Percentiles rank a stretch among this genome's conserved stretches.
Conservation (phyloP, 2,797 vertebrate genomes). For the Menidia menidia region DNA sequence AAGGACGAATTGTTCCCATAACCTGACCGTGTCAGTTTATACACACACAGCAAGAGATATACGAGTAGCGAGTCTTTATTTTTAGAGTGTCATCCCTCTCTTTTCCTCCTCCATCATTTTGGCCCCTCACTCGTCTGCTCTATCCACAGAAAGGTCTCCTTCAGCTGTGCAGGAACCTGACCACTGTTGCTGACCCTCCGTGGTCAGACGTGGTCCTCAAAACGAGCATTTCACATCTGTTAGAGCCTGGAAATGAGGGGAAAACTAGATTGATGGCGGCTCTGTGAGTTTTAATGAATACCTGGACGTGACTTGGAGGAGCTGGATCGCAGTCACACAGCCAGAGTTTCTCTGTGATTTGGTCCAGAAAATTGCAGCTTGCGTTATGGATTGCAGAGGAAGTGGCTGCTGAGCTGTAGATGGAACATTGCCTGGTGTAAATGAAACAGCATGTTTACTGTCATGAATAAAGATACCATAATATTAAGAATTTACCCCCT, state of each 20-base stretch:
- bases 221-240: constrained; percentile 37
- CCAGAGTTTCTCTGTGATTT: constrained; percentile 39
- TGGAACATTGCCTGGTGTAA: constrained; percentile 35
- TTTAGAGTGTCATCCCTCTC: not conserved
- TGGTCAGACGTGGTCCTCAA: constrained; percentile 14
- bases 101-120: constrained; percentile 1
- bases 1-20: not conserved
- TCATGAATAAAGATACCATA: constrained; percentile 14
- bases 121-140: constrained; percentile 16
- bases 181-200: constrained; percentile 29
- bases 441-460: not conserved
- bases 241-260: constrained; percentile 22
- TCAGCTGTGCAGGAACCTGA: constrained; percentile 9
- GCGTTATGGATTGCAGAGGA: constrained; percentile 41
- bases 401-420: constrained; percentile 39
- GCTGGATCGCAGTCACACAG: constrained; percentile 30
- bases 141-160: constrained; percentile 22
- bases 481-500: not conserved
- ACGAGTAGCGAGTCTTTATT: not conserved
- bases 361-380: constrained; percentile 40
- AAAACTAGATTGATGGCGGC: constrained; percentile 40
- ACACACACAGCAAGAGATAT: not conserved
- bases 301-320: constrained; percentile 27
- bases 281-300: constrained; percentile 43
- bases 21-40: not conserved